A percentile compares a stretch with the other conserved stretches of the same genome.
These are phyloP conservation scores for Corvus cornix DNA, from an alignment of 2,113 vertebrate species.

Conservation along the genomic window DNA sequence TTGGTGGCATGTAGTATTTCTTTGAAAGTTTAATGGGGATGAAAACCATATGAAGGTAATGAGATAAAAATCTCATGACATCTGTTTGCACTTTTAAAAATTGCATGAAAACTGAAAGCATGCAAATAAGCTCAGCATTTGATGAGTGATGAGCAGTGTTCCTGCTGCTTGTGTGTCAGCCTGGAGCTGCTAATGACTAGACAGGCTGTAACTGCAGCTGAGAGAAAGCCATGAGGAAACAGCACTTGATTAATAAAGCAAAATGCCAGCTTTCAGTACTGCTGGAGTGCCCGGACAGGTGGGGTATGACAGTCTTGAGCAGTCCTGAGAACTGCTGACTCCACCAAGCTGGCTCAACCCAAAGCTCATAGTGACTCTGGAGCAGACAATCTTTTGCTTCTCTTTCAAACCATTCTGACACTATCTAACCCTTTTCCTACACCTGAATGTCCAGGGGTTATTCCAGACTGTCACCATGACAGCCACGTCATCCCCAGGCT, in stretches of 20 bases:
- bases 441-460: neutral
- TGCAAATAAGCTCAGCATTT: neutral
- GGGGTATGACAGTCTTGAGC: neutral
- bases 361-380: neutral
- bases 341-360: neutral
- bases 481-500: neutral
- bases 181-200: neutral
- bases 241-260: neutral
- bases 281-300: neutral
- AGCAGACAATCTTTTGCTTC: neutral
- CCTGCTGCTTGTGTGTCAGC: neutral
- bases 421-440: neutral
- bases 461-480: neutral
- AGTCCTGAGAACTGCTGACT: neutral
- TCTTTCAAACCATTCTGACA: neutral
- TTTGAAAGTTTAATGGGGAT: neutral
- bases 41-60: neutral
- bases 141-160: neutral
- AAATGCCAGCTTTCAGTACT: neutral
- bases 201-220: neutral
- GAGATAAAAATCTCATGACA: conserved; percentile 2
- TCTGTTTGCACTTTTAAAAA: conserved; percentile 50
- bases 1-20: neutral
- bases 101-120: neutral
- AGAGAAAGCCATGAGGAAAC: neutral